A percentile compares a stretch with the other conserved stretches of the same genome.
Conservation (phyloP, 2,797 vertebrate genomes). For the Pseudochirops corinnae region DNA sequence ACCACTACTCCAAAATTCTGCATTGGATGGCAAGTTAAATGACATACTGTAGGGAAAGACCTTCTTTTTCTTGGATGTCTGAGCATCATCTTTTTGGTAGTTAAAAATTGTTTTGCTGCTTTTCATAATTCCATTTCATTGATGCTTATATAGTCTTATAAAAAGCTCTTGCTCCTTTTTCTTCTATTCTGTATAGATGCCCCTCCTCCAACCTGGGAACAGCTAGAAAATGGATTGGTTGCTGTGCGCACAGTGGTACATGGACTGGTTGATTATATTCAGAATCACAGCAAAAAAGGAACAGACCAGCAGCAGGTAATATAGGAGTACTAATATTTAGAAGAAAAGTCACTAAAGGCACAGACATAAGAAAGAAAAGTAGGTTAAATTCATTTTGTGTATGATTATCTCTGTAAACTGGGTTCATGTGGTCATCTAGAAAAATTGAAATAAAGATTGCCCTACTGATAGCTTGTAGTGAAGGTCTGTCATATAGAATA, state of each 20-base stretch:
- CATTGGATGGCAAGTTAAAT: neutral
- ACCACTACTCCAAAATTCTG: neutral
- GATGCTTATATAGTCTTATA: neutral
- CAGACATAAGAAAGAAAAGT: neutral
- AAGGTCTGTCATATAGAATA: constrained; percentile 15
- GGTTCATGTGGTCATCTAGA: constrained; percentile 48
- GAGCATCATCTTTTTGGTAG: neutral
- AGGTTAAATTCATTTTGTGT: constrained; percentile 1
- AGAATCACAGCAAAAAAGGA: constrained; percentile 99
- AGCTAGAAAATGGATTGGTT: constrained; percentile 96
- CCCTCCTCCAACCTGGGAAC: constrained; percentile 98
- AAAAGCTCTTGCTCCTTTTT: neutral
- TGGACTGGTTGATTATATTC: constrained; percentile 99
- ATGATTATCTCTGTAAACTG: constrained; percentile 1
- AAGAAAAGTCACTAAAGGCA: neutral
- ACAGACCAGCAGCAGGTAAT: constrained; percentile 96
- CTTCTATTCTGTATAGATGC: constrained; percentile 88
- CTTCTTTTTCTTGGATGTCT: neutral
- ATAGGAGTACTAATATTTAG: neutral
- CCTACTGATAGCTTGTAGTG: neutral
- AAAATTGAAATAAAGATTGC: neutral
- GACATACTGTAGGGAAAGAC: neutral
- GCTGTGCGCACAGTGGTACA: constrained; percentile 99
- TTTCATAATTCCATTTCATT: neutral
- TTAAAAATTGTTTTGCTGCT: neutral